Evolutionary conservation across 2,888 invertebrate genomes (phyloP).

Genomic region (Callyntrura sp.): DNA sequence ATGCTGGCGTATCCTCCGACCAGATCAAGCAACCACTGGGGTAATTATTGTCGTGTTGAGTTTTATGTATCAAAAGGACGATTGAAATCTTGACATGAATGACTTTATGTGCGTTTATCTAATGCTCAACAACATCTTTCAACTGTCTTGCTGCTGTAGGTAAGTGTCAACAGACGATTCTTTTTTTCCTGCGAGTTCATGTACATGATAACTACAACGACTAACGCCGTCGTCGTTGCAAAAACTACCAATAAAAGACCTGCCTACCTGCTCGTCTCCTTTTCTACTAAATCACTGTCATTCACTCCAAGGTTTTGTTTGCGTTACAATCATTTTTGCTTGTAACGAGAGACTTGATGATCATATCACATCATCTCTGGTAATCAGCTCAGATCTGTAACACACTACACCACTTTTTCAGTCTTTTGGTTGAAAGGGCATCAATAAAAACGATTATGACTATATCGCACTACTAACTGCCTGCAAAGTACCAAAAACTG

Average conservation of each 20-base stretch:
- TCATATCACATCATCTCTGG: too few relatives aligned
- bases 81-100: conserved; percentile 46
- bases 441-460: conserved; percentile 24
- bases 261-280: conserved; percentile 48
- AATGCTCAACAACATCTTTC: too few relatives aligned
- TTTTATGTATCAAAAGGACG: conserved; percentile 1
- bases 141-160: background rate
- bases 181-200: too few relatives aligned
- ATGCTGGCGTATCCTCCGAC: conserved; percentile 14
- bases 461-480: background rate
- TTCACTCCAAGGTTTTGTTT: background rate
- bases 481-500: conserved; percentile 35
- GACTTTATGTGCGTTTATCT: conserved; percentile 22
- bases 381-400: conserved; percentile 37
- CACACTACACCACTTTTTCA: conserved; percentile 42
- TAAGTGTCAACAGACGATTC: conserved; percentile 32
- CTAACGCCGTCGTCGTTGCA: background rate
- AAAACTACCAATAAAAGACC: conserved; percentile 29
- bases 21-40: conserved; percentile 18
- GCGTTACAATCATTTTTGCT: background rate
- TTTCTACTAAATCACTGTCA: conserved; percentile 42
- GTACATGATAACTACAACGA: too few relatives aligned
- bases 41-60: conserved; percentile 52
- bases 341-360: background rate
- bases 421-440: conserved; percentile 16